Evolutionary conservation across 2,113 vertebrate genomes (phyloP), one percentile per base, ranked within the genome.

Genomic region (Ctenomys sociabilis): DNA sequence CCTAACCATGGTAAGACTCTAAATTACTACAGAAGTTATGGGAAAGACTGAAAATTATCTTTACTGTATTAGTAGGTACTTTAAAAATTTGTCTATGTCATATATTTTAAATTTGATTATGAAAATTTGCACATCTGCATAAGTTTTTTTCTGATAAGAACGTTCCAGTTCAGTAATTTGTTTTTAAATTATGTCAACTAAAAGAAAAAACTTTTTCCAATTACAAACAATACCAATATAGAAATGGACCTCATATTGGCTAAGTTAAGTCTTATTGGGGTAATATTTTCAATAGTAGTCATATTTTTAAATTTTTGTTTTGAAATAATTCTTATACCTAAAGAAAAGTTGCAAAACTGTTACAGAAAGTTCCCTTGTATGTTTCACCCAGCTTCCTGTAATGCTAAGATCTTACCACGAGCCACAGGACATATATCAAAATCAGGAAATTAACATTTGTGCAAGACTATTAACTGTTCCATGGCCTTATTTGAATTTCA

Each of bases 281-380:
- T 95, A 85, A 30, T 96, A 40, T 45, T 77, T 84, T 94, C 8
- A 35, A 1, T 40, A 30, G 45, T 37, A 92, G 21, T 96, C 73
- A 52, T 61, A 93, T 84, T 89, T 84, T 83, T 26, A 91, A 78
- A 37, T 93, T 90, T 92, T 66, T 73, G 35, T 85, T 96, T 93
- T 80, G 78, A 97, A 94, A 91, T 89, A 95, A 95, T 87, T 92
- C 54, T 90, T 92, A 82, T 28, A 89, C 66, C 93, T 95, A 77
- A 4, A 57, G 72, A 91, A 90, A 92, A 97, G 64, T 85, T 78
- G 37, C 21, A 28, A 82, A 93, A 89, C 83, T 86, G 37, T 35
- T 80, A 83, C 30, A 93, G 66, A 94, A 57, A 78, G 43, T 95
- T 92, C 72, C 24, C n/a, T 80, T 77, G 32, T 40, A 22, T 49